Evolutionary conservation across 2,797 vertebrate genomes (phyloP).

Genomic region (Pipistrellus nathusii): DNA sequence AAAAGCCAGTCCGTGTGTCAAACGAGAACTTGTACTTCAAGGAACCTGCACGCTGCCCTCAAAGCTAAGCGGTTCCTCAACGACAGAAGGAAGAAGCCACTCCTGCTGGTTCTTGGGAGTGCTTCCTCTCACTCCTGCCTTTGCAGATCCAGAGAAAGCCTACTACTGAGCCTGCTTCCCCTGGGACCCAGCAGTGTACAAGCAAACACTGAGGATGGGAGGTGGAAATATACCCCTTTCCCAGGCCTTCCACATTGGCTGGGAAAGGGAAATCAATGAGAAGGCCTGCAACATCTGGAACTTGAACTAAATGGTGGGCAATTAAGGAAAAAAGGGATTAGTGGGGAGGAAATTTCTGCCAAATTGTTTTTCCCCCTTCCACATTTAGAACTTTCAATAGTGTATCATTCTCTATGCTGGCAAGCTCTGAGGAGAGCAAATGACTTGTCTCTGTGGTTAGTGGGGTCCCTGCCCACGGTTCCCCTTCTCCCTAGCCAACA

Average conservation of each 20-base stretch:
- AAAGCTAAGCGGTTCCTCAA: not conserved
- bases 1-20: not conserved
- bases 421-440: not conserved
- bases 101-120: not conserved
- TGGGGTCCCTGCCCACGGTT: too few species aligned
- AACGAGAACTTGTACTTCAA: not conserved
- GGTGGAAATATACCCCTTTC: not conserved
- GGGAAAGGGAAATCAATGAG: not conserved
- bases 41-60: not conserved
- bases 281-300: not conserved
- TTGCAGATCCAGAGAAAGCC: not conserved
- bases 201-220: not conserved
- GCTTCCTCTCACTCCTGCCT: not conserved
- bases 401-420: not conserved
- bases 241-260: not conserved
- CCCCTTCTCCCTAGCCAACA: not conserved
- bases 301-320: not conserved
- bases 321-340: not conserved
- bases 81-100: accelerated
- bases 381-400: not conserved
- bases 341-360: not conserved
- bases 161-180: not conserved
- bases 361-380: not conserved
- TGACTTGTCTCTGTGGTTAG: not conserved
- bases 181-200: not conserved